These are phyloP conservation scores for Balaeniceps rex DNA, from an alignment of 2,113 vertebrate genomes.

Conservation along the genomic window DNA sequence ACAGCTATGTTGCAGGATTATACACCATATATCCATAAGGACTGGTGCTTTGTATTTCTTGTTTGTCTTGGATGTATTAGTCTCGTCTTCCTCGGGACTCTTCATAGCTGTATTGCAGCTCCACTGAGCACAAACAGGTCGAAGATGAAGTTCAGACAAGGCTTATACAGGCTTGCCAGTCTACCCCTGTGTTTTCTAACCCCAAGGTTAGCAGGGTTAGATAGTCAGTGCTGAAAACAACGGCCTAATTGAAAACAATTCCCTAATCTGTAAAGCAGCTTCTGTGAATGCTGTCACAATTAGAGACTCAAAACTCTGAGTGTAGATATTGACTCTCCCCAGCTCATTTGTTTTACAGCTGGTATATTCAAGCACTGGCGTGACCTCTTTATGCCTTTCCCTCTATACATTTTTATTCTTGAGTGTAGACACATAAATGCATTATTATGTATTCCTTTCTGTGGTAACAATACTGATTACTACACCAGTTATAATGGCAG, in stretches of 20 bases:
- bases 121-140: neutral
- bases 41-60: neutral
- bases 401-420: neutral
- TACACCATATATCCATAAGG: neutral
- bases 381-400: neutral
- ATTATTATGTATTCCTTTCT: neutral
- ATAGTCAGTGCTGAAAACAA: slow-evolving; percentile 9
- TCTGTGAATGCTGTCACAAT: slow-evolving; percentile 22
- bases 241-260: slow-evolving; percentile 5
- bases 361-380: neutral
- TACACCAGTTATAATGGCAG: neutral
- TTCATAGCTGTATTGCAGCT: neutral
- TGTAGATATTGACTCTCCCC: neutral
- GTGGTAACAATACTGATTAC: neutral
- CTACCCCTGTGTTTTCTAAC: neutral
- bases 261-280: slow-evolving; percentile 42
- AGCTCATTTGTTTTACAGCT: neutral
- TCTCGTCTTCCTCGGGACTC: neutral
- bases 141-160: neutral
- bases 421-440: neutral
- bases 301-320: neutral
- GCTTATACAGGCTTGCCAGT: neutral
- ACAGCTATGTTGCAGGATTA: neutral
- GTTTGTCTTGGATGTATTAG: neutral
- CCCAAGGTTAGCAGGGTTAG: neutral